A percentile compares a stretch with the other conserved stretches of the same genome.
Evolutionary conservation across 2,888 invertebrate species (phyloP).

Genomic region (Portevinia maculata): DNA sequence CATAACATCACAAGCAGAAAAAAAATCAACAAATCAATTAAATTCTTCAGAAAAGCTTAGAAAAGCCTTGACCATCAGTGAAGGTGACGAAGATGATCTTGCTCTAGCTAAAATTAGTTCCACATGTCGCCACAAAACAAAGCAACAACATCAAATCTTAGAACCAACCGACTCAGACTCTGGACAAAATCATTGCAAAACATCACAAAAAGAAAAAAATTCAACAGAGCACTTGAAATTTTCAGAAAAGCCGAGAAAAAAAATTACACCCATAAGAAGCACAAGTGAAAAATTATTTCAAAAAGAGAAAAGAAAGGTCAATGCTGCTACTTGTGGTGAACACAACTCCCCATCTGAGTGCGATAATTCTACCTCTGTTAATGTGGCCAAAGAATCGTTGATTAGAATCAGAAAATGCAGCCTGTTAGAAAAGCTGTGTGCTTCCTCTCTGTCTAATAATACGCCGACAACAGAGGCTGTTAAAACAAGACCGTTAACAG

Average conservation of each 20-base stretch:
- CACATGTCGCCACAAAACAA: not conserved
- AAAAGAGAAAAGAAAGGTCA: constrained; percentile 1
- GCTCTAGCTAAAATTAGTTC: not conserved
- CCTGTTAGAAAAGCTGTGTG: not conserved
- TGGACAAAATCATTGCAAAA: not conserved
- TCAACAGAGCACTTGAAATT: not conserved
- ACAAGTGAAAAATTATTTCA: not conserved
- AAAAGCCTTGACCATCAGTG: too few relatives aligned
- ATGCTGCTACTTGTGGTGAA: not conserved
- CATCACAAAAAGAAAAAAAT: not conserved
- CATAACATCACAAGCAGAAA: not conserved
- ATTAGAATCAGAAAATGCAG: not conserved
- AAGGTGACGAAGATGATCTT: constrained; percentile 3
- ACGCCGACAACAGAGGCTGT: constrained; percentile 5
- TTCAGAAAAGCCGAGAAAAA: constrained; percentile 15
- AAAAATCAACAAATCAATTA: not conserved
- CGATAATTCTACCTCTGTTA: not conserved
- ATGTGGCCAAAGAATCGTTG: not conserved
- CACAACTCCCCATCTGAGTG: not conserved
- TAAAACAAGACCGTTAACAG: not conserved
- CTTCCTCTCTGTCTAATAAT: not conserved
- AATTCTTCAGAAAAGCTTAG: constrained; percentile 4
- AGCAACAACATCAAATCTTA: constrained; percentile 10
- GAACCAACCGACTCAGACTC: constrained; percentile 55
- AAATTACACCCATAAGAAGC: constrained; percentile 18